Evolutionary conservation across 2,797 vertebrate species (phyloP).

Genomic region (Chaenodraco wilsoni): DNA sequence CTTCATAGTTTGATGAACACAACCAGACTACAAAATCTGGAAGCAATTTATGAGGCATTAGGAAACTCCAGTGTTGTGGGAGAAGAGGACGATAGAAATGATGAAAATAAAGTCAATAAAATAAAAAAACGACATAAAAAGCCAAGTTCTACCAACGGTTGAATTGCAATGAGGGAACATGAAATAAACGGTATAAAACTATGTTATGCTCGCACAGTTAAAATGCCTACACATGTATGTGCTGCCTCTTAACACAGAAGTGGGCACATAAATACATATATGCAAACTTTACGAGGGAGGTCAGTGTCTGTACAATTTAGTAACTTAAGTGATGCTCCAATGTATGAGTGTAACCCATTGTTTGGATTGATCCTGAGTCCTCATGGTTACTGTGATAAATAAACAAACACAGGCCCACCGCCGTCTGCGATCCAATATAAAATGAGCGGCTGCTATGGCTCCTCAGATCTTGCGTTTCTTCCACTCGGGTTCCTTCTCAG

Average conservation of each 20-base stretch:
- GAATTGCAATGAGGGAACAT: conserved; percentile 30
- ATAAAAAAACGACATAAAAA: conserved; percentile 57
- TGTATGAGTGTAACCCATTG: conserved; percentile 14
- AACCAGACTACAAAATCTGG: conserved; percentile 69
- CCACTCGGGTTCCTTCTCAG: conserved; percentile 95
- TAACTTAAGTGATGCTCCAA: conserved; percentile 22
- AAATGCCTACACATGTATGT: conserved; percentile 30
- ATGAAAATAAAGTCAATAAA: conserved; percentile 53
- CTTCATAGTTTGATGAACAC: conserved; percentile 52
- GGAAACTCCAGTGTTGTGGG: conserved; percentile 49
- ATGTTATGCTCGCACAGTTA: conserved; percentile 14
- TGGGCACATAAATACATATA: conserved; percentile 7
- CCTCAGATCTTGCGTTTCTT: conserved; percentile 98
- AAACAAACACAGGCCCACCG: conserved; percentile 23
- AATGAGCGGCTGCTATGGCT: conserved; percentile 12
- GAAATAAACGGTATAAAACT: conserved; percentile 43
- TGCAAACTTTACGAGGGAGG: conserved; percentile 5
- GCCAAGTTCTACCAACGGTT: conserved; percentile 31
- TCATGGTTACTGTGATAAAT: not conserved
- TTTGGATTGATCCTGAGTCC: conserved; percentile 13
- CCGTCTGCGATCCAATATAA: conserved; percentile 14
- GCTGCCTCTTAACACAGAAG: conserved; percentile 21
- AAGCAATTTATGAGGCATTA: conserved; percentile 65
- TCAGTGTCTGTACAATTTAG: conserved; percentile 12
- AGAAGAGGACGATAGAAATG: conserved; percentile 55